phyloP scores from a whole-genome alignment of 1,140 invertebrate genomes.

The Achroia grisella region DNA sequence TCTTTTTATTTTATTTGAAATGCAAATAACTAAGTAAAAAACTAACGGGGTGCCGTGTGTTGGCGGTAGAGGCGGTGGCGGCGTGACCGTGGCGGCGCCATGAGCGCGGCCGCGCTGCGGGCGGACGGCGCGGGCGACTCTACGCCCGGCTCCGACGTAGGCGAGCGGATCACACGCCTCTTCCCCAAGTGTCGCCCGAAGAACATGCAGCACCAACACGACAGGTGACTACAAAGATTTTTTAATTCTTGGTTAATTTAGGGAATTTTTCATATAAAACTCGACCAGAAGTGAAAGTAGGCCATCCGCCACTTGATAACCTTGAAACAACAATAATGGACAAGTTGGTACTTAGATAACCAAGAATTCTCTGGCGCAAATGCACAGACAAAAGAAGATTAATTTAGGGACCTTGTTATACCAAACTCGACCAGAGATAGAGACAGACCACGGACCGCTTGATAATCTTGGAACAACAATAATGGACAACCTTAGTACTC shows the following conservation, averaged over 20 bases:
- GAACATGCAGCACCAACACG: conserved; percentile 75
- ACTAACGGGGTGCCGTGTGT: conserved; percentile 26
- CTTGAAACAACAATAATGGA: too few relatives aligned
- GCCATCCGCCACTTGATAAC: too few relatives aligned
- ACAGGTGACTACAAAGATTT: conserved; percentile 38
- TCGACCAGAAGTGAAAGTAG: too few relatives aligned
- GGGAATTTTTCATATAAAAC: neutral
- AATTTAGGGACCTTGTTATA: too few relatives aligned
- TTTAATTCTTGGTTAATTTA: neutral
- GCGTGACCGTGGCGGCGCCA: conserved; percentile 50
- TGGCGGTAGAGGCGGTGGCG: conserved; percentile 52
- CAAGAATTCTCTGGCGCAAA: too few relatives aligned
- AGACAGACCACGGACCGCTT: too few relatives aligned
- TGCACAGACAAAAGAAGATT: too few relatives aligned
- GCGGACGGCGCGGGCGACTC: conserved; percentile 53
- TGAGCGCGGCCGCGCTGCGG: conserved; percentile 59
- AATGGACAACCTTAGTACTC: too few relatives aligned
- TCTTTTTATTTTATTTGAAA: too few relatives aligned
- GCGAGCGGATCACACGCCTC: conserved; percentile 85
- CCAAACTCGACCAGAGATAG: too few relatives aligned
- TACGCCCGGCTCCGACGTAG: conserved; percentile 69
- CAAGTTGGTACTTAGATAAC: too few relatives aligned
- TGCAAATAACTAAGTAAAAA: neutral
- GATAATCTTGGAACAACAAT: too few relatives aligned
- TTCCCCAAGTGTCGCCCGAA: conserved; percentile 88